Conservation (phyloP, 2,113 vertebrate genomes). For the Plestiodon gilberti region DNA sequence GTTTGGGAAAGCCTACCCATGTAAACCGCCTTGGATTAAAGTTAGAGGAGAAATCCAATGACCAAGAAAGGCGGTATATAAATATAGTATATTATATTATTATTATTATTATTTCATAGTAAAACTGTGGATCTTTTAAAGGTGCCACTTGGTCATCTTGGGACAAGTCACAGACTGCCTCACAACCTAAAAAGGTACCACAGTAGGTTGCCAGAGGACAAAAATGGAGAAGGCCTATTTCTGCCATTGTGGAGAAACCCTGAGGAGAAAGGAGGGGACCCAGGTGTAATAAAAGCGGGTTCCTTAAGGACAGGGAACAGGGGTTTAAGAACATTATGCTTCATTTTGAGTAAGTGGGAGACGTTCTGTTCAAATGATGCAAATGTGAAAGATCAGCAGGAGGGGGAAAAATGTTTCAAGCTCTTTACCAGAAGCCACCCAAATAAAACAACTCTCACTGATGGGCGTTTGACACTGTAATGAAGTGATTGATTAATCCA, state of each 20-base stretch:
- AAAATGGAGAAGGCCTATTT: neutral
- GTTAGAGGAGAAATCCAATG: too few relatives aligned
- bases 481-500: slow-evolving; percentile 72
- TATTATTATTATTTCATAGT: too few relatives aligned
- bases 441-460: slow-evolving; percentile 38
- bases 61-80: too few relatives aligned
- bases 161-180: too few relatives aligned
- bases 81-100: too few relatives aligned
- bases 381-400: slow-evolving; percentile 1
- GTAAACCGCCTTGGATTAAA: too few relatives aligned
- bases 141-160: too few relatives aligned
- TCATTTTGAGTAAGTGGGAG: neutral
- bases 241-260: neutral
- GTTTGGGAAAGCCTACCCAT: too few relatives aligned
- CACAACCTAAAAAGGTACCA: too few relatives aligned
- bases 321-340: neutral
- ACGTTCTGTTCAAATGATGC: neutral
- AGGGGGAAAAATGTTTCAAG: slow-evolving; percentile 33
- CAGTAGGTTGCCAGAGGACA: too few relatives aligned
- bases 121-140: too few relatives aligned
- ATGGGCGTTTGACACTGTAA: slow-evolving; percentile 64
- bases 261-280: neutral
- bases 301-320: neutral
- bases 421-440: slow-evolving; percentile 40
- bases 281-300: neutral